Percentiles rank a stretch among this genome's conserved stretches.
Evolutionary conservation across 1,140 invertebrate genomes (phyloP).

Genomic region (Panagrolaimus sp.): DNA sequence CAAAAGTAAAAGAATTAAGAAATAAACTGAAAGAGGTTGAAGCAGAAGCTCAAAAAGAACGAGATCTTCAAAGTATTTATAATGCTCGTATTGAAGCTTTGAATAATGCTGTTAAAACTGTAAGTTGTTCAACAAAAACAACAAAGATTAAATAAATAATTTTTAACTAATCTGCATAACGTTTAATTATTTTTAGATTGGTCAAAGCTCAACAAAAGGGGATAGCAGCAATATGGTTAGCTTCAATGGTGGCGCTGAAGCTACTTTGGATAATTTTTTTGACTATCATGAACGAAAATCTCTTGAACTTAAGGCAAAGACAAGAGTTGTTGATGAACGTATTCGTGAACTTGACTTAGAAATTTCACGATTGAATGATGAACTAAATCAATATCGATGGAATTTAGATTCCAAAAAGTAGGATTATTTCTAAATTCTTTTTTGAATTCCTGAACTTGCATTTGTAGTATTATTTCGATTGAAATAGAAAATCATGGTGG

Average conservation of each 20-base stretch:
- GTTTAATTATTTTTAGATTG: neutral
- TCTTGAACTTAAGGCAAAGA: constrained; percentile 14
- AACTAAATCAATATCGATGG: neutral
- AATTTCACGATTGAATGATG: constrained; percentile 16
- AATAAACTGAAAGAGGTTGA: constrained; percentile 17
- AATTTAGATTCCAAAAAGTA: neutral
- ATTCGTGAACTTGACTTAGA: constrained; percentile 14
- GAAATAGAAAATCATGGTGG: constrained; percentile 25
- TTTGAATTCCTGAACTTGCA: no score
- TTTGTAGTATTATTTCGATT: constrained; percentile 15
- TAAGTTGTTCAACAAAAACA: neutral
- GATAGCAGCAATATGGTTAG: neutral
- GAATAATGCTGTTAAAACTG: constrained; percentile 15
- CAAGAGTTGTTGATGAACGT: constrained; percentile 10
- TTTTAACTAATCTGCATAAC: neutral
- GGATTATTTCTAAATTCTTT: no score
- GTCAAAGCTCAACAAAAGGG: neutral
- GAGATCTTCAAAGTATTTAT: neutral
- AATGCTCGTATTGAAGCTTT: constrained; percentile 9
- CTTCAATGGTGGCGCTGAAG: neutral
- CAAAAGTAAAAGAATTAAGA: constrained; percentile 21
- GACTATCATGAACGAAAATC: constrained; percentile 12
- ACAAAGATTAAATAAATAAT: no score
- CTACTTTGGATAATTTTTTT: constrained; percentile 16
- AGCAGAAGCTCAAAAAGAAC: neutral